phyloP scores from a whole-genome alignment of 2,797 vertebrate genomes.

The Argya squamiceps region DNA sequence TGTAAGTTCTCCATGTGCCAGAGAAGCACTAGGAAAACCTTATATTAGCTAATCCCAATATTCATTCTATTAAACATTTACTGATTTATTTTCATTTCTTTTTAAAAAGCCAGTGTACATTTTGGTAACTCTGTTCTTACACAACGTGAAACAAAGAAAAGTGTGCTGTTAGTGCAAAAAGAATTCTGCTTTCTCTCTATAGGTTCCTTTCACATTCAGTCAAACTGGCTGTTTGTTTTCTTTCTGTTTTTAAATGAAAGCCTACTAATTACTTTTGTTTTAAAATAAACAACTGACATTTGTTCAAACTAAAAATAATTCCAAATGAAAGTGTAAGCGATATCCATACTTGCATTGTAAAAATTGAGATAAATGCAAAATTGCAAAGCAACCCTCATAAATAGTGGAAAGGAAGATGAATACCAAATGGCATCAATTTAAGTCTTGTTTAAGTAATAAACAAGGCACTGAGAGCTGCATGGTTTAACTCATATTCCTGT shows the following conservation, averaged over 20 bases:
- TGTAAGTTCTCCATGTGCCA: neutral
- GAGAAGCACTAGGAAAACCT: neutral
- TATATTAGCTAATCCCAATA: neutral
- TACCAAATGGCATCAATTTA: neutral
- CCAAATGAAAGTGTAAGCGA: neutral
- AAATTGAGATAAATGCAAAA: neutral
- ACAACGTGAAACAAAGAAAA: slow-evolving; percentile 4
- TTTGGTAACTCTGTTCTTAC: neutral
- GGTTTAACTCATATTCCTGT: neutral
- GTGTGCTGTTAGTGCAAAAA: neutral
- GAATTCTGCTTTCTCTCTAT: neutral
- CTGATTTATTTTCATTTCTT: neutral
- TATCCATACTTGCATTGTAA: neutral
- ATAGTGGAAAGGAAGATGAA: neutral
- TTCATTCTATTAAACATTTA: neutral
- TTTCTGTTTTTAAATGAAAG: neutral
- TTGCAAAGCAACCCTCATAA: neutral
- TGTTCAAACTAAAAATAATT: neutral
- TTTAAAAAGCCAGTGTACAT: neutral
- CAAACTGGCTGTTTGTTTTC: neutral
- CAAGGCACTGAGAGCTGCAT: neutral
- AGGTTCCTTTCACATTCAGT: neutral
- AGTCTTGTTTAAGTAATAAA: neutral
- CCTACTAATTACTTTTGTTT: neutral
- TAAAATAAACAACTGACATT: neutral